Conservation (phyloP, 1,140 invertebrate genomes). For the Atta texana region DNA sequence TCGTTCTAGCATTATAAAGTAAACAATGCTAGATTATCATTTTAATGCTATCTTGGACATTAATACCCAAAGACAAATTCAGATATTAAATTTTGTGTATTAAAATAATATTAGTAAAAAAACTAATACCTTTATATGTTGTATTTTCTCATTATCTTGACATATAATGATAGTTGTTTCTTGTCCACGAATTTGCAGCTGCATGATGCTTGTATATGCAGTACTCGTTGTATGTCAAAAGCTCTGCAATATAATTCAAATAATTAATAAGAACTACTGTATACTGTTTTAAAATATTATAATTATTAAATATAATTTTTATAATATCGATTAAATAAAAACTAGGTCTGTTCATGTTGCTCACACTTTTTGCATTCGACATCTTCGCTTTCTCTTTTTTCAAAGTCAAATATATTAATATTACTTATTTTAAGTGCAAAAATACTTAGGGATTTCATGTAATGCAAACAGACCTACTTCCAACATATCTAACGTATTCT, state of each 20-base stretch:
- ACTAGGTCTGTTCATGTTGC: not conserved
- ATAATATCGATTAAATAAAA: not conserved
- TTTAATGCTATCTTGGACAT: conserved; percentile 69
- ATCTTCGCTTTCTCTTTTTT: no score
- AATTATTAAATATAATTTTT: not conserved
- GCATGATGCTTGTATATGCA: conserved; percentile 86
- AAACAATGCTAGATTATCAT: conserved; percentile 78
- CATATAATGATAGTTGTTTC: conserved; percentile 88
- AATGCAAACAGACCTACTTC: no score
- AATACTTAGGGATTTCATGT: no score
- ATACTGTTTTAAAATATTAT: not conserved
- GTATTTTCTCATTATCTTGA: conserved; percentile 87
- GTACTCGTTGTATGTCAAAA: not conserved
- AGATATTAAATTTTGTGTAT: not conserved
- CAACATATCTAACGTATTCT: no score
- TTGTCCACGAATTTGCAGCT: conserved; percentile 89
- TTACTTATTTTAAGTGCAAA: no score
- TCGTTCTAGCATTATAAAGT: conserved; percentile 73
- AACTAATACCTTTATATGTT: conserved; percentile 88
- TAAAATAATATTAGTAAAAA: conserved; percentile 2
- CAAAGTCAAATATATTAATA: no score
- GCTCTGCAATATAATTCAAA: not conserved
- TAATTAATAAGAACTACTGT: not conserved
- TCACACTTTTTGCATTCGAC: no score
- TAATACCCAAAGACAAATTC: not conserved